These are phyloP conservation scores for Eira barbara DNA, from an alignment of 2,113 vertebrate genomes.

Conservation along the genomic window DNA sequence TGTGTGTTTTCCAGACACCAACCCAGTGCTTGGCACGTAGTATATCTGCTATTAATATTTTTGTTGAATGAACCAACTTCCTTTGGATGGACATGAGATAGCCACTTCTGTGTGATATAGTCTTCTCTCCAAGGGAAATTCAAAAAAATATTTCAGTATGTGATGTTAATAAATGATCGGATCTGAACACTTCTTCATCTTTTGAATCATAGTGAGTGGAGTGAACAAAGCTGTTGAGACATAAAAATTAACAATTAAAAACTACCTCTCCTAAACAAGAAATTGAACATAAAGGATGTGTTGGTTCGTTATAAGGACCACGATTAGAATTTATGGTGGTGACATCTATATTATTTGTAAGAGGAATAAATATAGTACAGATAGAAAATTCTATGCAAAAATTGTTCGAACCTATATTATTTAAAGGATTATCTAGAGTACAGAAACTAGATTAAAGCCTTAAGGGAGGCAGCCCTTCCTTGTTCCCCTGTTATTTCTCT, in stretches of 20 bases:
- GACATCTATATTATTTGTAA: not conserved
- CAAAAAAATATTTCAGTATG: not conserved
- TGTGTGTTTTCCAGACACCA: not conserved
- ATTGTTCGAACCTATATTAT: not conserved
- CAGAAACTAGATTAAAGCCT: not conserved
- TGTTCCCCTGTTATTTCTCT: not conserved
- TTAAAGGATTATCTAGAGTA: not conserved
- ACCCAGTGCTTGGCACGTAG: not conserved
- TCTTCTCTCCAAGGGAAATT: not conserved
- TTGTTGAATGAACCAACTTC: not conserved
- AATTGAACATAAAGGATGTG: not conserved
- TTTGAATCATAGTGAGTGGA: not conserved
- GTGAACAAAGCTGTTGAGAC: not conserved
- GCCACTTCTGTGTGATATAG: not conserved
- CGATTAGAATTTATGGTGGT: not conserved
- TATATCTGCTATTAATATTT: not conserved
- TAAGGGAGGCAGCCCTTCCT: not conserved
- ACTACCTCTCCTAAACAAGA: not conserved
- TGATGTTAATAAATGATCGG: not conserved
- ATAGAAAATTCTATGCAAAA: not conserved
- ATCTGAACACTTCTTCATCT: not conserved
- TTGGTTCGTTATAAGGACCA: not conserved
- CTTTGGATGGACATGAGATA: not conserved
- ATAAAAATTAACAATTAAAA: constrained; percentile 43
- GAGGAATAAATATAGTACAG: not conserved